Evolutionary conservation across 2,797 vertebrate genomes (phyloP).

Genomic region (Anolis apletophallus): DNA sequence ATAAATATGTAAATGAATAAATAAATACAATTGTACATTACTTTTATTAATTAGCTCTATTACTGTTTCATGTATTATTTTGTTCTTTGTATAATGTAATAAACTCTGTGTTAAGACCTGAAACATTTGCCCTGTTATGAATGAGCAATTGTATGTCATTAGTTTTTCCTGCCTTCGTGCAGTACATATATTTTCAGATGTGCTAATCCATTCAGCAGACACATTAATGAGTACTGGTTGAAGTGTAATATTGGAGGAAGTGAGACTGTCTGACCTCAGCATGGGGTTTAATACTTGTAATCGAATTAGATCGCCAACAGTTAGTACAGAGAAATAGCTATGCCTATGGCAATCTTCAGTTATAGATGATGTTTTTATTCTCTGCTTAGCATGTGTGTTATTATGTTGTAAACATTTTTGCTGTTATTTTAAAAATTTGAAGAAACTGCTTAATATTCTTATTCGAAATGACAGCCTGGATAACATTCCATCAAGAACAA

Average conservation of each 20-base stretch:
- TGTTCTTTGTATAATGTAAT: slow-evolving; percentile 77
- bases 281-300: slow-evolving; percentile 84
- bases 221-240: slow-evolving; percentile 85
- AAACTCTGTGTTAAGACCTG: slow-evolving; percentile 77
- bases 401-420: slow-evolving; percentile 65
- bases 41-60: too few relatives aligned
- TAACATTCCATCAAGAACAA: slow-evolving; percentile 41
- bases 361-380: slow-evolving; percentile 79
- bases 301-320: slow-evolving; percentile 82
- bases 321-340: slow-evolving; percentile 82
- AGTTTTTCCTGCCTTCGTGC: slow-evolving; percentile 78
- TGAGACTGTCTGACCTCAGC: slow-evolving; percentile 82
- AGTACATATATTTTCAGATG: slow-evolving; percentile 82
- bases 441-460: slow-evolving; percentile 45
- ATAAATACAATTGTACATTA: too few relatives aligned
- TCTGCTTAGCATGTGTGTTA: slow-evolving; percentile 73
- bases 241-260: slow-evolving; percentile 84
- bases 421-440: slow-evolving; percentile 46
- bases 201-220: slow-evolving; percentile 86
- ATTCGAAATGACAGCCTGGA: background rate
- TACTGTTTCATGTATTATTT: too few relatives aligned
- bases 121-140: slow-evolving; percentile 75
- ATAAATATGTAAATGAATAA: too few relatives aligned
- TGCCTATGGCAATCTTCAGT: slow-evolving; percentile 82
- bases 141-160: slow-evolving; percentile 82